phyloP scores from a whole-genome alignment of 2,888 invertebrate genomes.

The Ramazzottius varieornatus region DNA sequence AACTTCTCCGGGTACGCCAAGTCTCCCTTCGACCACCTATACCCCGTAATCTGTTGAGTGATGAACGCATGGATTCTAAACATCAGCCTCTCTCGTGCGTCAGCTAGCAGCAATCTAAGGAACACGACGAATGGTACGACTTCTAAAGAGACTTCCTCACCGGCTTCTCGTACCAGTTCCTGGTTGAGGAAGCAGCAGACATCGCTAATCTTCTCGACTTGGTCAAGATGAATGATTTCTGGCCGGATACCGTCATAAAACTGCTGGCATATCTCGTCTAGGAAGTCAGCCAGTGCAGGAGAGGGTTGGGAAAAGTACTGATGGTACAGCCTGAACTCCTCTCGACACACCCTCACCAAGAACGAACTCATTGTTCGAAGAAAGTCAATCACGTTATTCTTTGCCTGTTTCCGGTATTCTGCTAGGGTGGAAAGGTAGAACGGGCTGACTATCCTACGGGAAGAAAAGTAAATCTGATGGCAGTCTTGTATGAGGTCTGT shows the following conservation, averaged over 20 bases:
- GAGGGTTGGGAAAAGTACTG: not conserved
- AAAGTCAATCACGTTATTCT: not conserved
- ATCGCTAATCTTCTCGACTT: not conserved
- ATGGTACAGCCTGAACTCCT: not conserved
- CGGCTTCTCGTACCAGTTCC: not conserved
- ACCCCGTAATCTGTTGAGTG: not conserved
- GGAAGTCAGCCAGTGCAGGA: not conserved
- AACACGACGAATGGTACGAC: not conserved
- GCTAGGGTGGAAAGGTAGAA: not conserved
- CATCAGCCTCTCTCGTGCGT: not conserved
- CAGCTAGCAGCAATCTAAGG: not conserved
- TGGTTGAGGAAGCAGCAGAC: conserved; percentile 2
- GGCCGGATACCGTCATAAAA: not conserved
- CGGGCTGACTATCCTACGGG: not conserved
- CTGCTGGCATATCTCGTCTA: not conserved
- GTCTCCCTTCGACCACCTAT: not conserved
- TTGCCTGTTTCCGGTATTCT: not conserved
- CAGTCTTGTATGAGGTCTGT: not conserved
- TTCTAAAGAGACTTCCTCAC: not conserved
- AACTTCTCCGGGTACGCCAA: not conserved
- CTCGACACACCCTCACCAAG: not conserved
- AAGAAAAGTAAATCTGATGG: not conserved
- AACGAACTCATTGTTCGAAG: not conserved
- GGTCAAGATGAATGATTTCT: not conserved
- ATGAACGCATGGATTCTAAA: not conserved